Evolutionary conservation across 2,113 vertebrate genomes (phyloP), one percentile per base, ranked within the genome.

Genomic region (Ochotona princeps): DNA sequence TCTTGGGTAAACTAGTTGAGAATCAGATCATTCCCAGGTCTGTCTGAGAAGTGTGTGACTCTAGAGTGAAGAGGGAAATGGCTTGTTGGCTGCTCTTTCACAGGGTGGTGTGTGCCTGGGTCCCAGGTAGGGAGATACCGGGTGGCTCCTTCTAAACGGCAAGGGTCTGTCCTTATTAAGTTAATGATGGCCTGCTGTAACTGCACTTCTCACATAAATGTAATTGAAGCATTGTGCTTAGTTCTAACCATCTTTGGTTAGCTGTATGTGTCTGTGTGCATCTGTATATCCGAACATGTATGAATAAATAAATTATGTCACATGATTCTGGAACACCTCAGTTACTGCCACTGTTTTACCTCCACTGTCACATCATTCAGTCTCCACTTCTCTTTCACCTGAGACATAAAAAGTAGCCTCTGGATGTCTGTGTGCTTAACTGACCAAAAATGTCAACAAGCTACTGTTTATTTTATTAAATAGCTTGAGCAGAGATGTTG

Each of bases 381-480:
- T 25, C 38, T 87, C 66, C 2, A 5, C n/a, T 84, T 87, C 49
- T 92, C 67, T 84, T 83, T 72, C 51, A 38, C 72, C 61, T 28
- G 13, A 67, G 79, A 85, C 86, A 80, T 30, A 14, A 70, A 70
- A 74, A 18, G 35, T 90, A 51, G 67, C 81, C 73, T 89, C 89
- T 92, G 76, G 35, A 67, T 87, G 61, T 88, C 1, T 89, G 7
- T 88, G 76, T 49, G 78, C 26, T 85, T 87, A 93, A 94, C 82
- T 69, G 78, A 87, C 63, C 78, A 85, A 93, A 95, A 95, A 91
- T 94, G 89, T 87, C 94, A 91, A 76, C 93, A 90, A 73, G 70
- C 89, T 89, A 66, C 84, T 94, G 63, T 96, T 96, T 96, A 94
- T 96, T 94, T 94, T 95, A 92, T 96, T 95, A 95, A 95, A 83